Conservation (phyloP, 2,797 vertebrate genomes). For the Acrossocheilus wenchowensis region DNA sequence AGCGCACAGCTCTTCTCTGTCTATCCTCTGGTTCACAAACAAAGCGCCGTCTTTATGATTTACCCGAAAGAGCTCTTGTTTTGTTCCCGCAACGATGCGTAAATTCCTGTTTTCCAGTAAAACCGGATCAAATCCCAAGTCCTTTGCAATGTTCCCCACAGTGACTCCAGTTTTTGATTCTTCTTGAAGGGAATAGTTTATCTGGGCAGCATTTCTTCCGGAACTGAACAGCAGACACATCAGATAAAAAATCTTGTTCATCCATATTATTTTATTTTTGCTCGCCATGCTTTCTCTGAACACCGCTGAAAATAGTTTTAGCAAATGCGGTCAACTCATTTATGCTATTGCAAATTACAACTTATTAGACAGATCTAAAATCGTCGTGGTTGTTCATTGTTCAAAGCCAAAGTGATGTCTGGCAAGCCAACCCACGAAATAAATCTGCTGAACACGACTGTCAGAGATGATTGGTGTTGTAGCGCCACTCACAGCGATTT, state of each 20-base stretch:
- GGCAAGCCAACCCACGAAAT: neutral
- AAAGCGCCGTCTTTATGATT: constrained; percentile 76
- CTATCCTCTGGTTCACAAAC: constrained; percentile 75
- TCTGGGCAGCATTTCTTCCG: constrained; percentile 66
- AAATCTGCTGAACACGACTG: neutral
- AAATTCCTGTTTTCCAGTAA: constrained; percentile 72
- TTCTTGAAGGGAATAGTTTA: constrained; percentile 79
- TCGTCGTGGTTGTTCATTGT: constrained; percentile 12
- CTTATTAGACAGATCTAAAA: neutral
- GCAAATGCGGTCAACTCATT: neutral
- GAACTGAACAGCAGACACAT: constrained; percentile 61
- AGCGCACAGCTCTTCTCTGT: constrained; percentile 81
- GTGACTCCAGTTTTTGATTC: constrained; percentile 73
- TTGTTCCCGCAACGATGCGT: constrained; percentile 78
- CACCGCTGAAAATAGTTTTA: neutral
- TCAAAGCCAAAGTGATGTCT: constrained; percentile 2
- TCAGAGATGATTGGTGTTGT: neutral
- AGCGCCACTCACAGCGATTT: constrained; percentile 3
- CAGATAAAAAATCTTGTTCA: constrained; percentile 56
- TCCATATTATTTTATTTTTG: constrained; percentile 48
- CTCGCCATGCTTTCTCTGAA: constrained; percentile 61
- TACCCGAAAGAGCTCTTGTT: constrained; percentile 78
- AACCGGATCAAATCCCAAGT: constrained; percentile 74
- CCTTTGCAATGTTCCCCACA: constrained; percentile 81
- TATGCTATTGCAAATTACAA: neutral